phyloP scores from a whole-genome alignment of 2,113 vertebrate species.

The Mesembrinibis cayennensis region DNA sequence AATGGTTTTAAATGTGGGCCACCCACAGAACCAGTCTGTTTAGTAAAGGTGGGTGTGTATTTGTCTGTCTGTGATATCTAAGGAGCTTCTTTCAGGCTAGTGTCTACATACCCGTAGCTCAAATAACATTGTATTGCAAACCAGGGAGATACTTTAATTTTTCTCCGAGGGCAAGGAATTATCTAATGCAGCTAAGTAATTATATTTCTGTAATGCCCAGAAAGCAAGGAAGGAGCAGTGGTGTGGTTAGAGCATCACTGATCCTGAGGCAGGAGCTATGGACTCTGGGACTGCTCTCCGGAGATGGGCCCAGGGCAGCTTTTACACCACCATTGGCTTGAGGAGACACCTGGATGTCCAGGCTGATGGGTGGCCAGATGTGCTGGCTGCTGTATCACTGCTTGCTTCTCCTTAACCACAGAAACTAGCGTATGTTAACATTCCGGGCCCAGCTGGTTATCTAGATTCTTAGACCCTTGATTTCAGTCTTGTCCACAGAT shows the following conservation, averaged over 20 bases:
- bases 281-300: background rate
- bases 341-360: background rate
- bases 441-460: background rate
- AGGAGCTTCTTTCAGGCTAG: background rate
- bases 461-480: background rate
- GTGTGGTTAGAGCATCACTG: background rate
- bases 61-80: background rate
- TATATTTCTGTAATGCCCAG: background rate
- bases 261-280: background rate
- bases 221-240: background rate
- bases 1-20: background rate
- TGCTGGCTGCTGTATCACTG: background rate
- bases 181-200: background rate
- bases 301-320: background rate
- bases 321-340: background rate
- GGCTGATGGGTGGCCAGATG: background rate
- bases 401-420: background rate
- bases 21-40: slow-evolving; percentile 18
- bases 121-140: background rate
- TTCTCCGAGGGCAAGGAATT: background rate
- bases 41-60: background rate
- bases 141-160: background rate
- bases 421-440: background rate
- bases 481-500: background rate
- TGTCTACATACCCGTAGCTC: background rate